These are phyloP conservation scores for Drosophila santomea DNA, from an alignment of 1,140 invertebrate genomes.

Conservation along the genomic window DNA sequence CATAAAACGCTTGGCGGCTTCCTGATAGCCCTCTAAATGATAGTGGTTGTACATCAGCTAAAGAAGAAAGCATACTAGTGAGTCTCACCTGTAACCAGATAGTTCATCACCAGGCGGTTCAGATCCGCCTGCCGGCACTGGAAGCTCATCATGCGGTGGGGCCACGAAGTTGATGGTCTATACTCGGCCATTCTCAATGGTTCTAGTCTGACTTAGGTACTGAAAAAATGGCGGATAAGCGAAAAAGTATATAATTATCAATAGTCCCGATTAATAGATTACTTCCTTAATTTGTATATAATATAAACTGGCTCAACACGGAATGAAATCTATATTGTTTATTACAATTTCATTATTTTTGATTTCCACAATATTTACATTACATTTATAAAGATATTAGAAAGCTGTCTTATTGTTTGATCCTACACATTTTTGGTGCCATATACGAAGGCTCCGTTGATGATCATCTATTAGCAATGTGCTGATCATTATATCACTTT, in stretches of 20 bases:
- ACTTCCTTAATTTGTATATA: no score
- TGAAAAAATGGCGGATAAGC: background rate
- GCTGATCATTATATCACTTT: constrained; percentile 43
- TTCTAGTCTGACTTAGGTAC: constrained; percentile 24
- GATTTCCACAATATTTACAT: no score
- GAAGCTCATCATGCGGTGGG: constrained; percentile 62
- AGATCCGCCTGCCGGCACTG: constrained; percentile 57
- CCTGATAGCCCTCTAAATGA: constrained; percentile 59
- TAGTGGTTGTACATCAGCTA: no score
- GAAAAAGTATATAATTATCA: background rate
- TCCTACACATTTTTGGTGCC: background rate
- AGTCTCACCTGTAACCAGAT: constrained; percentile 49
- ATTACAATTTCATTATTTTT: no score
- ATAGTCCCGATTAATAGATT: no score
- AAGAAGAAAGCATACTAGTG: background rate
- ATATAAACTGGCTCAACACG: no score
- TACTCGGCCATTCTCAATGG: constrained; percentile 33
- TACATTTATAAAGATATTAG: background rate
- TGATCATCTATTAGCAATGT: constrained; percentile 6
- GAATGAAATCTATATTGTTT: no score
- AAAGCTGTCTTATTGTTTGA: background rate
- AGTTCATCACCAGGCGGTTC: constrained; percentile 62
- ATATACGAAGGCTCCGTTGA: background rate
- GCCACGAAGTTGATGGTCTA: constrained; percentile 26
- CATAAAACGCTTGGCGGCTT: constrained; percentile 48